Percentiles rank a stretch among this genome's conserved stretches.
These are phyloP conservation scores for Drosophila pectinifera DNA, from an alignment of 1,140 invertebrate genomes.

Conservation along the genomic window DNA sequence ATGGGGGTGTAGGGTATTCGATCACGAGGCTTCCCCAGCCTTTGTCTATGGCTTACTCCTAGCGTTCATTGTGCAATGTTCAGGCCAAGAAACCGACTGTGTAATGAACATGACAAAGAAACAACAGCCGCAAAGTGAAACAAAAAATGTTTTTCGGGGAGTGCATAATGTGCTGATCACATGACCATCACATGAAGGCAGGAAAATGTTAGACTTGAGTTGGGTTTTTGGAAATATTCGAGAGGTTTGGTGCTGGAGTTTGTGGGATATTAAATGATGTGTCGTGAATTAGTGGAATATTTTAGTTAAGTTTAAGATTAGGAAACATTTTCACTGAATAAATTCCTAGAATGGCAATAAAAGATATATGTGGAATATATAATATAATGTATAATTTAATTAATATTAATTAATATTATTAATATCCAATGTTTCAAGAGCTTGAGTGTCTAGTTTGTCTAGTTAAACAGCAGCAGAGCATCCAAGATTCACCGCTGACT, in stretches of 20 bases:
- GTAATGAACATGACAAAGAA: constrained; percentile 48
- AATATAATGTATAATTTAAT: too few species aligned
- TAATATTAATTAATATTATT: too few species aligned
- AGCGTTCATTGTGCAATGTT: constrained; percentile 48
- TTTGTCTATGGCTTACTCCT: constrained; percentile 30
- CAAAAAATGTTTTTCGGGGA: constrained; percentile 25
- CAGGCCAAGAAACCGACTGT: constrained; percentile 57
- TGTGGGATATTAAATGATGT: too few species aligned
- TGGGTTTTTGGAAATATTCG: background rate
- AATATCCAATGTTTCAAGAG: too few species aligned
- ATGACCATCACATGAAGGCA: constrained; percentile 24
- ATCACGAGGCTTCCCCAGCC: constrained; percentile 34
- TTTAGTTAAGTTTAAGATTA: too few species aligned
- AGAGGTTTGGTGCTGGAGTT: background rate
- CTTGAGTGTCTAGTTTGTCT: too few species aligned
- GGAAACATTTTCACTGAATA: too few species aligned
- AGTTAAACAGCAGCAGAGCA: constrained; percentile 16
- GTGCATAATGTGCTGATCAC: constrained; percentile 41
- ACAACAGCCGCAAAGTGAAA: constrained; percentile 30
- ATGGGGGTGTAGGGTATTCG: constrained; percentile 34
- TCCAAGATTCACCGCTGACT: background rate
- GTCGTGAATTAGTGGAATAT: background rate
- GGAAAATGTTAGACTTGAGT: background rate
- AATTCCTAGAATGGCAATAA: too few species aligned
- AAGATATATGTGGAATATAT: too few species aligned